A percentile compares a stretch with the other conserved stretches of the same genome.
Evolutionary conservation across 2,797 vertebrate genomes (phyloP).

Genomic region (Discoglossus pictus): DNA sequence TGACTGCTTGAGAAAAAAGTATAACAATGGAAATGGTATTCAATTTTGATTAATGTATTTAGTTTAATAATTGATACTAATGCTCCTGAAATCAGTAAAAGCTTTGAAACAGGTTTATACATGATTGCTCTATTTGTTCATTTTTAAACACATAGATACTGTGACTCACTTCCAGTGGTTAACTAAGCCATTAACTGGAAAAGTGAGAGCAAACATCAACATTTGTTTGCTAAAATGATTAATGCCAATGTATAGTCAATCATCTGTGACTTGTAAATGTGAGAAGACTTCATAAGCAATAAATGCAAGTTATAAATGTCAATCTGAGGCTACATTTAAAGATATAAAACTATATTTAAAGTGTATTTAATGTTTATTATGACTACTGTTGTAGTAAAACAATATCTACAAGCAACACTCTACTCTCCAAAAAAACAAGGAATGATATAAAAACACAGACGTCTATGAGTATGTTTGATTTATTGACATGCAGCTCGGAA

Average conservation of each 20-base stretch:
- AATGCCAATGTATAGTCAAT: background rate
- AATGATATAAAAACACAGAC: too few relatives aligned
- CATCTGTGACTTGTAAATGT: background rate
- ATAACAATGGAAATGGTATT: background rate
- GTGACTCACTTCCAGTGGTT: constrained; percentile 21
- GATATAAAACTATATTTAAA: too few relatives aligned
- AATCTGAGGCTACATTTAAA: too few relatives aligned
- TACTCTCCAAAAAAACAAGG: too few relatives aligned
- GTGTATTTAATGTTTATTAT: too few relatives aligned
- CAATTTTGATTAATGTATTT: constrained; percentile 6
- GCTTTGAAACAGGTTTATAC: constrained; percentile 1
- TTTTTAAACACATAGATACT: background rate
- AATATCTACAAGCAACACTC: too few relatives aligned
- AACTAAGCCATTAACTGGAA: background rate
- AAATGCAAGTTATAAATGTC: too few relatives aligned
- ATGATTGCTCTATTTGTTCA: constrained; percentile 8
- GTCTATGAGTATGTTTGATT: too few relatives aligned
- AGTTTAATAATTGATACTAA: background rate
- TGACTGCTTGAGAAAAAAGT: background rate
- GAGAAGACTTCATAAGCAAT: too few relatives aligned
- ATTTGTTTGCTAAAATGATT: constrained; percentile 13
- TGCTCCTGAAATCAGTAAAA: background rate
- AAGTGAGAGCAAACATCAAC: background rate
- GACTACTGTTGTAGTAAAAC: too few relatives aligned
- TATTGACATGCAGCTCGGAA: too few relatives aligned